Evolutionary conservation across 2,888 invertebrate species (phyloP), one percentile per base, ranked within the genome.

Genomic region (Labia minor): DNA sequence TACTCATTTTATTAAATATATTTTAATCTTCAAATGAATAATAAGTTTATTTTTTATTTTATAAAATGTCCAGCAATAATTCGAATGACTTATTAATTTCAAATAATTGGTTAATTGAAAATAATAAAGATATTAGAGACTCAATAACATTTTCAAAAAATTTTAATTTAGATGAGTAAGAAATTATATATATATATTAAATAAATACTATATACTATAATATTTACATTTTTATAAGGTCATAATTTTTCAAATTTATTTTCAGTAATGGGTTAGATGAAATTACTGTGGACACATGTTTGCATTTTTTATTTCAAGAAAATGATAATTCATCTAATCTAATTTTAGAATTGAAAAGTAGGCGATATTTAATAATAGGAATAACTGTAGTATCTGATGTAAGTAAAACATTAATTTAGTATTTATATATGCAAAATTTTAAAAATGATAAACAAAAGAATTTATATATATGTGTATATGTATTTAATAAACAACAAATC

Each of bases 301-400:
- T 77, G 19, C 72, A 73, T 66, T 70, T 77, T 20, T 68, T 72
- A 65, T 72, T 73, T 11, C 73, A 72, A 66, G 70, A 72, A 61
- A 66, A 70, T 19, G 73, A 72, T n/a, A 70, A 75, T 1, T 77
- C 77, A 67, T 73, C 70, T 63, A 26, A 65, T 19, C 62, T 67
- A 21, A 66, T 67, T 65, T 16, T 70, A 14, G 66, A 66, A 26
- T 37, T 69, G 11, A 65, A 19, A 14, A 18, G 62, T 8, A 21
- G 11, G 2, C 61, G 67, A 62, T 19, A 67, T 33, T 75, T 70
- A 69, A 77, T 79, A 64, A 72, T 73, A 8, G 73, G 74, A 19
- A 74, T 79, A 11, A 75, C 75, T 19, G 67, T 79, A 61, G 77
- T 78, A 37, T 78, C 79, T 1, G 79, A 78, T 73, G 70, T 68